Percentiles rank a stretch among this genome's conserved stretches.
Evolutionary conservation across 2,797 vertebrate genomes (phyloP).

Genomic region (Gymnopithys bicolor): DNA sequence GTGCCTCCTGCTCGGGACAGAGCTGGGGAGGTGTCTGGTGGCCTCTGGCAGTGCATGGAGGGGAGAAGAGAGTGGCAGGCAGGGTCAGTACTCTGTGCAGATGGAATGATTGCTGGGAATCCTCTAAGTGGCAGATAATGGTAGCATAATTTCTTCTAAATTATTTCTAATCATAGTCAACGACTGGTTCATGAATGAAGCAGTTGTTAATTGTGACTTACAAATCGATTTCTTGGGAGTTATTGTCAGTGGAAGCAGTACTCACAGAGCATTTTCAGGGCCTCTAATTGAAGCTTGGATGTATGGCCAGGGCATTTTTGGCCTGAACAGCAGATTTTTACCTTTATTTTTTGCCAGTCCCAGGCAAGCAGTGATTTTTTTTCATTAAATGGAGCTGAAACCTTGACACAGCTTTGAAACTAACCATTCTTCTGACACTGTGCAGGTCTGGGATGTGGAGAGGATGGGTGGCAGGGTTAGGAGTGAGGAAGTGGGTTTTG

Average conservation of each 20-base stretch:
- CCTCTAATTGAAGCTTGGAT: not conserved
- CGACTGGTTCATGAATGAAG: slow-evolving; percentile 28
- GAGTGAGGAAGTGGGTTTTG: not conserved
- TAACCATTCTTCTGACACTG: not conserved
- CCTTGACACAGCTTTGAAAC: not conserved
- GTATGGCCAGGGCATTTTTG: not conserved
- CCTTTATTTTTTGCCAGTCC: not conserved
- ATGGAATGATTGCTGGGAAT: not conserved
- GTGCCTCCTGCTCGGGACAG: fast-evolving
- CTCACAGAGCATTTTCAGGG: not conserved
- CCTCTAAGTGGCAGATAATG: slow-evolving; percentile 51
- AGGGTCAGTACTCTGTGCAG: fast-evolving
- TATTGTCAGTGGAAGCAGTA: not conserved
- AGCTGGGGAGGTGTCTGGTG: not conserved
- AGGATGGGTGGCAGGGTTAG: fast-evolving
- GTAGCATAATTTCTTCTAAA: slow-evolving; percentile 42
- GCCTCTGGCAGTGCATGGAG: fast-evolving
- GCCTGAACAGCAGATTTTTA: not conserved
- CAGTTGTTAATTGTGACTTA: slow-evolving; percentile 47
- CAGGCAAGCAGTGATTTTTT: not conserved
- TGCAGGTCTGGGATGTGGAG: not conserved
- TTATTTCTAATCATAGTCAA: slow-evolving; percentile 54
- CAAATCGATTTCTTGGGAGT: slow-evolving; percentile 36
- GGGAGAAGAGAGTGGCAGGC: not conserved
- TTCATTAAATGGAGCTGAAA: not conserved